Evolutionary conservation across 2,113 vertebrate genomes (phyloP), one percentile per base, ranked within the genome.

Genomic region (Pionites leucogaster): DNA sequence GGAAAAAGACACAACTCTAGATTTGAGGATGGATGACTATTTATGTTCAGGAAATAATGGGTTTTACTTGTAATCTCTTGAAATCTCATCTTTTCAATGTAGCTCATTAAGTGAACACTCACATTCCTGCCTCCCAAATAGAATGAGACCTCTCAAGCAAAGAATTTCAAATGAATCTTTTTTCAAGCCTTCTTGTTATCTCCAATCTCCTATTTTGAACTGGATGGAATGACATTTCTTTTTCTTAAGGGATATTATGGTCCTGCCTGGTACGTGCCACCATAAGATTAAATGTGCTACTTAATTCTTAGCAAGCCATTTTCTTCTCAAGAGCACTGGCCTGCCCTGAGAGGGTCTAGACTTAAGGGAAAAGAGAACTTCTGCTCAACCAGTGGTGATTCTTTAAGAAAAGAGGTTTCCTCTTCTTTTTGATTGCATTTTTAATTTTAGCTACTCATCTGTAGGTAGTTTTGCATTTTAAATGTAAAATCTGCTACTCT

Each of bases 81-180:
- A 94, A 95, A 88, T 92, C 92, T 90, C 72, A 71, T 90, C 68
- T 82, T 95, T 74, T 94, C 68, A 96, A 95, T 44, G 55, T 17
- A 93, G 79, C 68, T 95, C 76, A 70, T 95, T 94, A 93, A 88
- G 44, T 28, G 46, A 94, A 71, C 1, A 14, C 82, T 93, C 92
- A 75, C 88, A 94, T 88, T 92, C 50, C 85, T 94, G 68, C 59
- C 79, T 93, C 42, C 71, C 76, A 70, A 94, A 90, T 35, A 80
- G 90, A 96, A 94, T 23, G 60, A 92, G 90, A 55, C 68, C 94
- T 92, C 92, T 96, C 93, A 81, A 93, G 85, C 68, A 93, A 94
- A 86, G 90, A 91, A 95, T 96, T 95, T 93, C 20, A 92, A 88
- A 93, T 37, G 2, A 74, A 86, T 60, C 50, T 74, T 82, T 89